These are phyloP conservation scores for Hippopotamus amphibius DNA, from an alignment of 2,113 vertebrate species.

Conservation along the genomic window DNA sequence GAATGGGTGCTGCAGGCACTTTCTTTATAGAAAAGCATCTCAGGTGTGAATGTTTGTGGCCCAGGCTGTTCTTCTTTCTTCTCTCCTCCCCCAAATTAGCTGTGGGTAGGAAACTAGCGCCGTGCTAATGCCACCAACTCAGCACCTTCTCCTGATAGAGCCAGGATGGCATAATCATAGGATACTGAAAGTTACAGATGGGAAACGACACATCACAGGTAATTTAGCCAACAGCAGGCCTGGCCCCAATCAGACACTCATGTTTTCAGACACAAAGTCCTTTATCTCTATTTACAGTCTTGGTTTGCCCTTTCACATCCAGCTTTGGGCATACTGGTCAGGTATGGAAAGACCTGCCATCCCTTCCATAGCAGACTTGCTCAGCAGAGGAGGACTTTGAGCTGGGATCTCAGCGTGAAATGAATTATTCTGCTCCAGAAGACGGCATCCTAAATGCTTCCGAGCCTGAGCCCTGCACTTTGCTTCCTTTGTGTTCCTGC, in stretches of 20 bases:
- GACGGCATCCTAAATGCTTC: background rate
- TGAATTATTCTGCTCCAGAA: background rate
- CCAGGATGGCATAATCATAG: background rate
- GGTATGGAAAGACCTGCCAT: background rate
- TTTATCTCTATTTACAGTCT: background rate
- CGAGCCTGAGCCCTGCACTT: background rate
- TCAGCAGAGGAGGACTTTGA: background rate
- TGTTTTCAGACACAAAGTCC: background rate
- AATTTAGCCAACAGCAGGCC: background rate
- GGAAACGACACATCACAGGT: background rate
- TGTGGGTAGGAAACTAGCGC: background rate
- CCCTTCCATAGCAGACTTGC: background rate
- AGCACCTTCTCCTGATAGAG: background rate
- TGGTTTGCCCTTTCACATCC: background rate
- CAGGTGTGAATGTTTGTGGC: background rate
- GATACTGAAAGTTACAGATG: background rate
- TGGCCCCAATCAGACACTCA: background rate
- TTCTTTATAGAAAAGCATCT: background rate
- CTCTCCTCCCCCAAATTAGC: background rate
- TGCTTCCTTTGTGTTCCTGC: background rate
- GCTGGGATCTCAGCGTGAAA: background rate
- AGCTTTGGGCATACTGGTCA: too few species aligned
- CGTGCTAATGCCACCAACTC: background rate
- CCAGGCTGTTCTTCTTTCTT: background rate
- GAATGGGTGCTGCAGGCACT: background rate